A percentile compares a stretch with the other conserved stretches of the same genome.
These are phyloP conservation scores for Boulengeromyrus knoepffleri DNA, from an alignment of 2,113 vertebrate genomes.

Conservation along the genomic window DNA sequence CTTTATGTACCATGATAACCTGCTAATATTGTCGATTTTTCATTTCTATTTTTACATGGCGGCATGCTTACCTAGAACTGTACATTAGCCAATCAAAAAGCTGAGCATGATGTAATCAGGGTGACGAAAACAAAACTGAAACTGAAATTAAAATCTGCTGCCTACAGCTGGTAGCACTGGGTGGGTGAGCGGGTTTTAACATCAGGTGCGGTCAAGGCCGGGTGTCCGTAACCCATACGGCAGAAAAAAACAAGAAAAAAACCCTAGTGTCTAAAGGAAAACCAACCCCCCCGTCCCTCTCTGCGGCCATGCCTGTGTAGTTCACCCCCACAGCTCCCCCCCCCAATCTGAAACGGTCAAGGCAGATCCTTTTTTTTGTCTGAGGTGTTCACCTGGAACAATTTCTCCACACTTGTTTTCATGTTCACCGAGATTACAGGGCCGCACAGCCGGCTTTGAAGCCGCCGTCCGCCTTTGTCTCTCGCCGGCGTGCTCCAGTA, in stretches of 20 bases:
- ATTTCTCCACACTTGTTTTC: slow-evolving; percentile 99
- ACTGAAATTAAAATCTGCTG: background rate
- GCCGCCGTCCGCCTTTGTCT: slow-evolving; percentile 91
- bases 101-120: background rate
- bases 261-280: slow-evolving; percentile 27
- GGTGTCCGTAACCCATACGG: background rate
- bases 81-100: background rate
- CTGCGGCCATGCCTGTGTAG: slow-evolving; percentile 40
- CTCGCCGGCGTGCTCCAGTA: slow-evolving; percentile 97
- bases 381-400: slow-evolving; percentile 99
- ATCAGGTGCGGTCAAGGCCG: background rate
- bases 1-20: background rate
- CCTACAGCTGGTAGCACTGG: background rate
- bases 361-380: slow-evolving; percentile 85
- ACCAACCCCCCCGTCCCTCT: slow-evolving; percentile 7
- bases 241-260: slow-evolving; percentile 9
- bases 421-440: slow-evolving; percentile 99
- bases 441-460: slow-evolving; percentile 92
- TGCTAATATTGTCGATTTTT: background rate
- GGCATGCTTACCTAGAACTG: background rate
- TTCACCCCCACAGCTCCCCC: slow-evolving; percentile 34
- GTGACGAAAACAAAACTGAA: background rate
- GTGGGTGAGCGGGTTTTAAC: background rate
- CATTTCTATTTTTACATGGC: background rate
- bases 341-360: slow-evolving; percentile 66